Evolutionary conservation across 2,797 vertebrate genomes (phyloP), one percentile per base, ranked within the genome.

Genomic region (Nannoperca obscura): DNA sequence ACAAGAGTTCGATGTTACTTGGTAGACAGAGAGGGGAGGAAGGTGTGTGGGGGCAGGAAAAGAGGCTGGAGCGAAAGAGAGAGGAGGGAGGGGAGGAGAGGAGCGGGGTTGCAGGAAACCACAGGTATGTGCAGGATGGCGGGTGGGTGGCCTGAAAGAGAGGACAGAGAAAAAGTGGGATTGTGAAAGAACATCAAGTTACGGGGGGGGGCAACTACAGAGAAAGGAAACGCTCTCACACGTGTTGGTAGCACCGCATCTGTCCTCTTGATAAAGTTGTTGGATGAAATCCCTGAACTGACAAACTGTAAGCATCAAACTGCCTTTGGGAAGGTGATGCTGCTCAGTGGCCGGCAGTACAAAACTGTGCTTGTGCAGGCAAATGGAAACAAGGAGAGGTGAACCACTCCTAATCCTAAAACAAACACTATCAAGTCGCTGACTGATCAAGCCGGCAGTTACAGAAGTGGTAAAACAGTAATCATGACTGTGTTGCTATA

Each of bases 121-220:
- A 92, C 95, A 95, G 94, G 94, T 95, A 95, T 96, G 94, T 85
- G 85, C 88, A 84, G 89, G 91, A 88, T 73, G 91, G 91, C 63
- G 86, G 89, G 90, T 92, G 92, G 90, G 93, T 92, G 92, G 88
- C 90, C 86, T 64, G 59, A 60, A 60, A 81, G 85, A 87, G 71
- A 84, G 81, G 80, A 85, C 85, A 62, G 63, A 74, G 81, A 74
- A 74, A 85, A 80, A 81, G 59, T 76, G 77, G 59, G 72, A 69
- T 74, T 63, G 74, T 84, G 81, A 78, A 89, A 83, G 71, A 83
- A 79, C 72, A 79, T 62, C 55, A 5, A 80, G 50, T 74, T 76
- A 53, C 3, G n/a, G 49, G 59, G 44, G 59, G n/a, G 24, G 24
- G 24, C 24, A 2, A 60, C 58, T 13, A 36, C 62, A 59, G 75